Percentiles rank a stretch among this genome's conserved stretches.
Evolutionary conservation across 2,888 invertebrate species (phyloP).

Genomic region (Elgonia sp.): DNA sequence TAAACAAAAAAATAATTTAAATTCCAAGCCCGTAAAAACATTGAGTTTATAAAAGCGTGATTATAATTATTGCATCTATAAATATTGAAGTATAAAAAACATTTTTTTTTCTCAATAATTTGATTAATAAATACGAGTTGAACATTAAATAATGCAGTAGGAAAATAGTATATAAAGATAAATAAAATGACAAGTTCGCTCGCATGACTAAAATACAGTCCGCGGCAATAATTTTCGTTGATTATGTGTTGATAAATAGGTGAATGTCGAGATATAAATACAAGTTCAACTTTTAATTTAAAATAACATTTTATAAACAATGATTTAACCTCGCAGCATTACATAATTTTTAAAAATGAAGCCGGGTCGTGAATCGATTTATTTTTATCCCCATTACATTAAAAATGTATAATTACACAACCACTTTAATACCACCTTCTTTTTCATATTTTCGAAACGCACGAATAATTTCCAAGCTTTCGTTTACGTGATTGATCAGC

Average conservation of each 20-base stretch:
- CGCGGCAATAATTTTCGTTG: not conserved
- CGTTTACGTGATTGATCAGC: too few species aligned
- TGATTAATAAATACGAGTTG: not conserved
- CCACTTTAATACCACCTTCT: not conserved
- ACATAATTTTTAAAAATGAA: not conserved
- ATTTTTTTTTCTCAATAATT: not conserved
- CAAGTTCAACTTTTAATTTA: not conserved
- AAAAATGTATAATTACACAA: not conserved
- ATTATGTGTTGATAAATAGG: not conserved
- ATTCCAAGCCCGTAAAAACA: too few species aligned
- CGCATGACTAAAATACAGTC: not conserved
- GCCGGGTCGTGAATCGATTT: not conserved
- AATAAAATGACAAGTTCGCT: not conserved
- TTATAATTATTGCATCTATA: not conserved
- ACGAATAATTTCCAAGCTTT: too few species aligned
- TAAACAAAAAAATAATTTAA: too few species aligned
- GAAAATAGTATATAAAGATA: not conserved
- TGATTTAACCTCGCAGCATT: not conserved
- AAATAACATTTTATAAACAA: not conserved
- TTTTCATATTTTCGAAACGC: not conserved
- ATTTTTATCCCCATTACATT: not conserved
- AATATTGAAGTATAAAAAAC: not conserved
- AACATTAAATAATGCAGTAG: not conserved
- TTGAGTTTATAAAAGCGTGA: not conserved
- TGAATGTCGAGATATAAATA: not conserved